Base-by-base conservation (phyloP, 2,113 vertebrate genomes). In the Hippocampus barbouri region DNA sequence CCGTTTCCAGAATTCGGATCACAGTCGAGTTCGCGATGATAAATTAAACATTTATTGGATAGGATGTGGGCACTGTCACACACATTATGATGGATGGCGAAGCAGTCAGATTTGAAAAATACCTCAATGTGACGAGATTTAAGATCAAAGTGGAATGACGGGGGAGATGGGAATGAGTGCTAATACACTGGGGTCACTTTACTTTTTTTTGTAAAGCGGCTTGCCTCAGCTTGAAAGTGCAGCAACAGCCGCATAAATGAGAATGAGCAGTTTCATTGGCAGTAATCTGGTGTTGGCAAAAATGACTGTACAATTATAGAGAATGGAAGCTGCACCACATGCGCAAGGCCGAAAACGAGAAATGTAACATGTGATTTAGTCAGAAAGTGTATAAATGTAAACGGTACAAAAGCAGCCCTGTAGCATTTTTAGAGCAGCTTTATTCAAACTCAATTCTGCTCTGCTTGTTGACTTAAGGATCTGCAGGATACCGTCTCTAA, bases 241-340 rank as follows among this genome's bases (percentile, higher is more conserved):
- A 64, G 70, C 61, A 74, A 67, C 69, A 74, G 66, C 70, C 79
- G 71, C 60, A 77, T 81, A 75, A 86, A 81, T 70, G 75, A 2
- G 70, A 84, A 78, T 43, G 63, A 73, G 79, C 53, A 67, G 82
- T 85, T 89, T 87, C 84, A 84, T 83, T 83, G 87, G 85, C 89
- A 83, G 86, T 84, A 83, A 84, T 84, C 74, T 85, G 73, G 70
- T 79, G 72, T 86, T 88, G 86, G 72, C 80, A 74, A 89, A 53
- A 91, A 87, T 82, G 69, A 90, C 88, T 84, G 82, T 87, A 87
- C 89, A 91, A 92, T 92, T 93, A 92, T 79, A 76, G 79, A 82
- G 81, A 81, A 77, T 74, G 47, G 71, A 87, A 85, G 81, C 79
- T 84, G 81, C 76, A 72, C 82, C 88, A 71, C 79, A 83, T 85